Conservation (phyloP, 2,888 invertebrate genomes). For the Dexiosoma caninum region DNA sequence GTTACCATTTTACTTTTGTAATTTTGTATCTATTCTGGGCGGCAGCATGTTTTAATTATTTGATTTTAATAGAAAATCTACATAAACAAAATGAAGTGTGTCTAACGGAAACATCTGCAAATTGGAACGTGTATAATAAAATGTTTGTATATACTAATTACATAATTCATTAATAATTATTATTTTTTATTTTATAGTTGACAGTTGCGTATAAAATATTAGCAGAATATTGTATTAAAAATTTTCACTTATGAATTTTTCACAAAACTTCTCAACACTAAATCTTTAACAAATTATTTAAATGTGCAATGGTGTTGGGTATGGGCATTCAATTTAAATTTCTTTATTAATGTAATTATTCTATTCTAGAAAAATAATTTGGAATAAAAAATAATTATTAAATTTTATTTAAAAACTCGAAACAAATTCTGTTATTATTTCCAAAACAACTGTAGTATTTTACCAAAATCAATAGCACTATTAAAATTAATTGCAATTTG, state of each 20-base stretch:
- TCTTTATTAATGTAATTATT: too few species aligned
- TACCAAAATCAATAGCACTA: conserved; percentile 12
- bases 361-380: too few species aligned
- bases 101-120: too few species aligned
- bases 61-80: conserved; percentile 1
- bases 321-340: too few species aligned
- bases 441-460: background rate
- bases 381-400: too few species aligned
- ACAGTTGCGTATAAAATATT: conserved; percentile 9
- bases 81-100: conserved; percentile 9
- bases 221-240: background rate
- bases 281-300: too few species aligned
- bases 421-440: conserved; percentile 1
- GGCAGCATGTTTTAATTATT: conserved; percentile 61
- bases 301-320: too few species aligned
- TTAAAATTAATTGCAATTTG: conserved; percentile 1
- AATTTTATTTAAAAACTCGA: background rate
- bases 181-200: background rate
- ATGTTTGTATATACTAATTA: background rate
- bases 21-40: conserved; percentile 57
- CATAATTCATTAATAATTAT: conserved; percentile 3
- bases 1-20: background rate
- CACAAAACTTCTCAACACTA: too few species aligned
- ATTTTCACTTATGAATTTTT: too few species aligned
- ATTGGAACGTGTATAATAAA: background rate